Evolutionary conservation across 1,140 invertebrate genomes (phyloP), one percentile per base, ranked within the genome.

Genomic region (Rhizoglyphus robini): DNA sequence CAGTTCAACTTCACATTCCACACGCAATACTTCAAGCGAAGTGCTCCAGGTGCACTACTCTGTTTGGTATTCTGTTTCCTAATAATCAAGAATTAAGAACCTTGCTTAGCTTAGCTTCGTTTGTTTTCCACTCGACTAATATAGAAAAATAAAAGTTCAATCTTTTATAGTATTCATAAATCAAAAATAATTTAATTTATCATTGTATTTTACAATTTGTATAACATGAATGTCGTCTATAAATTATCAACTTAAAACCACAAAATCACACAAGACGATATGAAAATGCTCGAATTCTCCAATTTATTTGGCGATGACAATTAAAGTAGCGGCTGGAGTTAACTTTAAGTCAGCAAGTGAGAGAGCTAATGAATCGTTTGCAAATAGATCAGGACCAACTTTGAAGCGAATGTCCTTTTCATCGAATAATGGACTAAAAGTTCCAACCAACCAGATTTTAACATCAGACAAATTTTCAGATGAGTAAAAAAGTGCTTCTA

Each of bases 401-500:
- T 63, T 46, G 8, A 63, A 47, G 32, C 47, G 30, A 4, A 41
- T 48, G 1, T 64, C 31, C 2, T 64, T 4, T 30, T 64, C 63
- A n/a, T 64, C 46, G 46, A 64, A 64, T 20, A 51, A 30, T 2
- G 18, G 15, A 15, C 58, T 27, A 46, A 2, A 64, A 25, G 48
- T 11, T 34, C 11, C n/a, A 2, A 32, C 2, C 13, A 64, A 64
- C 63, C 63, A 64, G 2, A 30, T 64, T 51, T 49, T 57, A 2
- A 64, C 63, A 36, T 57, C 51, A 48, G 15, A 8, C n/a, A 64
- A 38, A n/a, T 15, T 64, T 23, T 64, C 51, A n/a, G n/a, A 1
- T n/a, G 63, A 49, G 20, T 32, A 47, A 34, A 64, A 64, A 4
- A 48, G 15, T 11, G 63, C 63, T n/a, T 64, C 63, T 8, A 64